Evolutionary conservation across 2,888 invertebrate species (phyloP).

Genomic region (Ormia ochracea): DNA sequence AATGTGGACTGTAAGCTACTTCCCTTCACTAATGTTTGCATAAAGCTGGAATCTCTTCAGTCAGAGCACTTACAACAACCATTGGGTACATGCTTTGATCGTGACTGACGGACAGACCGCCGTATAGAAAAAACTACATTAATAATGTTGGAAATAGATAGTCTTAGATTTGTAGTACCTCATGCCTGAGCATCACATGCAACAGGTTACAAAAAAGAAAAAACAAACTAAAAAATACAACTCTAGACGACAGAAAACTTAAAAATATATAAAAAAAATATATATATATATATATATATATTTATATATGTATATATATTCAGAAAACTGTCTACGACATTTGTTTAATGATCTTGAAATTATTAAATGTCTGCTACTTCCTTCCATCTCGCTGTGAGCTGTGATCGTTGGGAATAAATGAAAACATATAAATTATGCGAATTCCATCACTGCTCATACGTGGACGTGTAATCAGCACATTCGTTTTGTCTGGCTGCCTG

Average conservation of each 20-base stretch:
- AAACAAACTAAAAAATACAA: too few species aligned
- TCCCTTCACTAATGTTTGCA: too few species aligned
- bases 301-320: not conserved
- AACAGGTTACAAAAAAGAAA: not conserved
- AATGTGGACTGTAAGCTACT: too few species aligned
- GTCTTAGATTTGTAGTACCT: conserved; percentile 18
- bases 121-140: not conserved
- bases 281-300: too few species aligned
- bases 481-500: too few species aligned
- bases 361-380: conserved; percentile 19
- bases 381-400: conserved; percentile 13
- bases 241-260: conserved; percentile 28
- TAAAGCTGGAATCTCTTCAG: conserved; percentile 1
- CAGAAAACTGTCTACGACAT: conserved; percentile 36
- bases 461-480: conserved; percentile 1
- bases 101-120: conserved; percentile 5
- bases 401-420: conserved; percentile 15
- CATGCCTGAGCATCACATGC: not conserved
- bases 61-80: conserved; percentile 19
- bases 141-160: conserved; percentile 26
- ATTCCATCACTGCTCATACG: conserved; percentile 12
- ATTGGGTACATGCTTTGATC: conserved; percentile 39
- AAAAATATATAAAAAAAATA: not conserved
- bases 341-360: conserved; percentile 53
- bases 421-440: conserved; percentile 33